phyloP scores from a whole-genome alignment of 2,113 vertebrate genomes.

The Eudyptes chrysolophus region DNA sequence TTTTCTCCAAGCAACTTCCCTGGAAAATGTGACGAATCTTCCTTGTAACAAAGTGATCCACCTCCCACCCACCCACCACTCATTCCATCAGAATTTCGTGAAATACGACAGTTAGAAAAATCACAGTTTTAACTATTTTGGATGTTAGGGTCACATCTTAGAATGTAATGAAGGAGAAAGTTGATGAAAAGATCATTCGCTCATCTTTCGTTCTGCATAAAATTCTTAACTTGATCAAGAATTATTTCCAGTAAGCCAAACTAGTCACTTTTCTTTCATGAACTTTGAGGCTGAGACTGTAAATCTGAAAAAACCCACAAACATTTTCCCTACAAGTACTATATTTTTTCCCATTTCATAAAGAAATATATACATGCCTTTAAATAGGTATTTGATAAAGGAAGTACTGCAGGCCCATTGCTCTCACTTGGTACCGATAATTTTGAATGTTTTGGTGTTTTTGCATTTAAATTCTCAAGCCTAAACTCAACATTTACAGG shows the following conservation, averaged over 20 bases:
- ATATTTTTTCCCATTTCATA: not conserved
- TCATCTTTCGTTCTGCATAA: not conserved
- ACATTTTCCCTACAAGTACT: not conserved
- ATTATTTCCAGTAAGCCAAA: not conserved
- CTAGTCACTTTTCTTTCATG: not conserved
- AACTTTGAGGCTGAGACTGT: not conserved
- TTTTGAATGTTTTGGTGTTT: not conserved
- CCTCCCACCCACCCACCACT: not conserved
- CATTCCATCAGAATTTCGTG: not conserved
- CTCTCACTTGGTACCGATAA: not conserved
- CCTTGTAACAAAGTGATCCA: not conserved
- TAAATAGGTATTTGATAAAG: not conserved
- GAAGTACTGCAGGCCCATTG: not conserved
- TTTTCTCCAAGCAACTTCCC: not conserved
- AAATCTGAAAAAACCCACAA: not conserved
- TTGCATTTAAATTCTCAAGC: not conserved
- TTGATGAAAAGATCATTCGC: not conserved
- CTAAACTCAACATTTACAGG: not conserved
- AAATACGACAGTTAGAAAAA: not conserved
- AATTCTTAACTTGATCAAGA: not conserved
- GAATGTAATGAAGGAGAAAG: not conserved
- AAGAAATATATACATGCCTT: not conserved
- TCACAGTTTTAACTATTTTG: not conserved
- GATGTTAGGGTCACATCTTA: not conserved
- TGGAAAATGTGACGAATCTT: not conserved